Conservation (phyloP, 2,113 vertebrate species). For the Polypterus senegalus region DNA sequence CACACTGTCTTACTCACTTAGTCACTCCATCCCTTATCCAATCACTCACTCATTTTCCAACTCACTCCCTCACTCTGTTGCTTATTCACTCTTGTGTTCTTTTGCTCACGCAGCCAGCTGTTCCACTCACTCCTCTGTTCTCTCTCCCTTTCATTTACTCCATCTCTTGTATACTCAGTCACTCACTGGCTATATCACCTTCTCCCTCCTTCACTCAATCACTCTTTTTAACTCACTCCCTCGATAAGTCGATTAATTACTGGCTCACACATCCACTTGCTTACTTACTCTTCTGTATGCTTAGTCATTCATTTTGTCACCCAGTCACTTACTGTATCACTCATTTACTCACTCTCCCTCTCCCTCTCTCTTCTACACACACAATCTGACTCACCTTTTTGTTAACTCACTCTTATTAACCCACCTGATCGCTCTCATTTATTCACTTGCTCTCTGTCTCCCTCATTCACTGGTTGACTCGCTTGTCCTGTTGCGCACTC, state of each 20-base stretch:
- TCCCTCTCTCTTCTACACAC: no score
- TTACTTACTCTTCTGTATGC: conserved; percentile 3
- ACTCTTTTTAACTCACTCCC: background rate
- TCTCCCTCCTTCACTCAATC: background rate
- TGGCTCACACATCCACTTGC: background rate
- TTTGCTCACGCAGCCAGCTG: no score
- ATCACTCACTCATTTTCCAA: no score
- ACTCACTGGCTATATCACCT: background rate
- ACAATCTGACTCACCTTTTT: no score
- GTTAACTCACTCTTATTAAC: no score
- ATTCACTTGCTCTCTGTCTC: background rate
- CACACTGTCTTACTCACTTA: background rate
- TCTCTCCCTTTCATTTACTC: background rate
- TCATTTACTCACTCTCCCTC: no score
- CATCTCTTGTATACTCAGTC: background rate
- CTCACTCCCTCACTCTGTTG: no score
- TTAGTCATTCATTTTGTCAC: background rate
- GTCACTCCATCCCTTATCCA: no score
- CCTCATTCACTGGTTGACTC: background rate
- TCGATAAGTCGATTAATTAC: no score
- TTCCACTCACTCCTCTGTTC: background rate
- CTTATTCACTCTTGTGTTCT: no score
- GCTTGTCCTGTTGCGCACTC: background rate
- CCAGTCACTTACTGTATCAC: no score
- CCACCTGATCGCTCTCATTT: background rate